Evolutionary conservation across 1,140 invertebrate genomes (phyloP), one percentile per base, ranked within the genome.

Genomic region (Pseudomyrmex cubaensis): DNA sequence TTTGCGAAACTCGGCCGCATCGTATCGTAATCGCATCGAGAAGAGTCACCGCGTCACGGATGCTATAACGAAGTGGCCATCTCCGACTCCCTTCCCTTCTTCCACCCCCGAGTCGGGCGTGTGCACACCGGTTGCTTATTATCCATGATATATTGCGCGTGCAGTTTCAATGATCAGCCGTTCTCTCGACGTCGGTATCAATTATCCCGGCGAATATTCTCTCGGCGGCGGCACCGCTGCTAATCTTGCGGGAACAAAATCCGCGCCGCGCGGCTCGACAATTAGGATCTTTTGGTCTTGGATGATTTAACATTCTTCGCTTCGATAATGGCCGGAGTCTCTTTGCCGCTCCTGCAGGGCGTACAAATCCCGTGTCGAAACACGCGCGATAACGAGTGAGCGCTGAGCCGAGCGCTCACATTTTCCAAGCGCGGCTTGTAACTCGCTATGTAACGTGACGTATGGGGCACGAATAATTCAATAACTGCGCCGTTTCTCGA

Each of bases 171-270:
- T 90, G 89, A 85, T 85, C 83, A 85, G 85, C 78, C 84, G 67
- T 76, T 69, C 64, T 20, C 54, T 56, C 59, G 78, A 86, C 87
- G 87, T 84, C 82, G 76, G 84, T 90, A 90, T 90, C 87, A 89
- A 90, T 90, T 89, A 90, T 83, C 82, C 66, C 46, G 52, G 50
- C 59, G 85, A 90, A 90, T 90, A 85, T 88, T 90, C 87, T 90
- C 87, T 83, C 86, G 62, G 57, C 25, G 59, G 35, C 35, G 59
- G 35, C 35, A 35, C 35, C 78, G 83, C 83, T 83, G 87, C 90
- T 87, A 89, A 87, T 90, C 85, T 87, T 84, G 62, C 12, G 75
- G 56, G 66, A 50, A 52, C 57, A 48, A 61, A 69, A n/a, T 64
- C 74, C 63, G 46, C 78, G 70, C 74, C 63, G 50, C 78, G 70